phyloP scores from a whole-genome alignment of 2,888 invertebrate species.

The Cheilosia pagana region DNA sequence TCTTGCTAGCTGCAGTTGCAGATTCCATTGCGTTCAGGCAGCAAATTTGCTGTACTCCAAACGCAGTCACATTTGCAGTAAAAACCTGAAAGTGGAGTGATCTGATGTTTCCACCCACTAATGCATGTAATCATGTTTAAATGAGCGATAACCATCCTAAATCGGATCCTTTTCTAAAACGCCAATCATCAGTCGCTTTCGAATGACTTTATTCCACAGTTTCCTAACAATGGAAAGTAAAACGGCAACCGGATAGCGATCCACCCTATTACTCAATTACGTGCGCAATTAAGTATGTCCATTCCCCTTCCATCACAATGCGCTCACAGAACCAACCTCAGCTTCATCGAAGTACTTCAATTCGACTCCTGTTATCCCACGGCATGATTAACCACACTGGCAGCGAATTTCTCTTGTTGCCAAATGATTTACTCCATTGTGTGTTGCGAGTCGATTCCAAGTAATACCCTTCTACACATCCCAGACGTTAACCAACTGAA shows the following conservation, averaged over 20 bases:
- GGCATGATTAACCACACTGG: background rate
- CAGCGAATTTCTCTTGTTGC: background rate
- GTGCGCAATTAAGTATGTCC: background rate
- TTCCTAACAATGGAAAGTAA: no score
- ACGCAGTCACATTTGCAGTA: no score
- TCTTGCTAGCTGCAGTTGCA: no score
- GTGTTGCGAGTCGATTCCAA: background rate
- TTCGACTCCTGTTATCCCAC: background rate
- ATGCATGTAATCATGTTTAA: no score
- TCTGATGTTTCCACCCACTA: no score
- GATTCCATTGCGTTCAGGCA: no score
- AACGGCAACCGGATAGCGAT: background rate
- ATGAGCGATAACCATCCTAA: no score
- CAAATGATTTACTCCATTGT: background rate
- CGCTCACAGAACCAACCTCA: background rate
- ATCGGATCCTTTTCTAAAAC: no score
- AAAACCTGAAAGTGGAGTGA: no score
- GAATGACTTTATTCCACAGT: no score
- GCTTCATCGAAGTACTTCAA: background rate
- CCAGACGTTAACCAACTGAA: conserved; percentile 12
- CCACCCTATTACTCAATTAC: background rate
- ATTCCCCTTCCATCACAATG: background rate
- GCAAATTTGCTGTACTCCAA: no score
- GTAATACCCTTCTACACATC: background rate
- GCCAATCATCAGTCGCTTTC: no score